phyloP scores from a whole-genome alignment of 1,140 invertebrate genomes.

The Zaprionus tsacasi region DNA sequence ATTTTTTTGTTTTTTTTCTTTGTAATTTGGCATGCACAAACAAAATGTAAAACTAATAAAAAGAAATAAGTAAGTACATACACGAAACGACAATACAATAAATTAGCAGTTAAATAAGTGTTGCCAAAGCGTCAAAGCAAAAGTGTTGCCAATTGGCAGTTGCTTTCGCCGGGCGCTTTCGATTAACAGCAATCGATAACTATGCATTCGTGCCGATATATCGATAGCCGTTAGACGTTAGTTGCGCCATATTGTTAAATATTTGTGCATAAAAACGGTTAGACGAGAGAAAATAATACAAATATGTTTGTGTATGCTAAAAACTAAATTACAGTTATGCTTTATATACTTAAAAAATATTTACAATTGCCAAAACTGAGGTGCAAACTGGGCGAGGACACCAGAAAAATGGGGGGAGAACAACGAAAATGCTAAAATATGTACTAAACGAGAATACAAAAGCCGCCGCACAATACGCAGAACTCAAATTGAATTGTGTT shows the following conservation, averaged over 20 bases:
- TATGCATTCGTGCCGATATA: neutral
- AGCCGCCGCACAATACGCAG: conserved; percentile 34
- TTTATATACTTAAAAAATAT: conserved; percentile 38
- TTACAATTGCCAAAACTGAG: conserved; percentile 41
- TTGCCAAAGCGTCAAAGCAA: conserved; percentile 4
- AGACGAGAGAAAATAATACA: conserved; percentile 19
- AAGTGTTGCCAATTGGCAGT: neutral
- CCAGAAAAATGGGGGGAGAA: conserved; percentile 9
- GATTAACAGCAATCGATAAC: neutral
- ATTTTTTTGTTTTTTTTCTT: conserved; percentile 14
- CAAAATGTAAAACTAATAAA: conserved; percentile 42
- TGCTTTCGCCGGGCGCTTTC: neutral
- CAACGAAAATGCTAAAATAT: conserved; percentile 37
- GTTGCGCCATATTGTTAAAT: conserved; percentile 17
- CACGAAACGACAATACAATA: conserved; percentile 30
- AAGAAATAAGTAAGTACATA: conserved; percentile 39
- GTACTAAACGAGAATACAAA: conserved; percentile 37
- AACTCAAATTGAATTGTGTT: conserved; percentile 45
- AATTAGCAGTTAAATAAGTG: conserved; percentile 35
- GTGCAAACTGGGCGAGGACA: conserved; percentile 21
- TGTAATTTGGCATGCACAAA: conserved; percentile 46
- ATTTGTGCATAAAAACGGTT: conserved; percentile 27
- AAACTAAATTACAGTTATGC: conserved; percentile 3
- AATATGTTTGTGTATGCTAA: conserved; percentile 4
- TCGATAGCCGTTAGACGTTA: conserved; percentile 15